These are phyloP conservation scores for Origma solitaria DNA, from an alignment of 2,113 vertebrate species.

Conservation along the genomic window DNA sequence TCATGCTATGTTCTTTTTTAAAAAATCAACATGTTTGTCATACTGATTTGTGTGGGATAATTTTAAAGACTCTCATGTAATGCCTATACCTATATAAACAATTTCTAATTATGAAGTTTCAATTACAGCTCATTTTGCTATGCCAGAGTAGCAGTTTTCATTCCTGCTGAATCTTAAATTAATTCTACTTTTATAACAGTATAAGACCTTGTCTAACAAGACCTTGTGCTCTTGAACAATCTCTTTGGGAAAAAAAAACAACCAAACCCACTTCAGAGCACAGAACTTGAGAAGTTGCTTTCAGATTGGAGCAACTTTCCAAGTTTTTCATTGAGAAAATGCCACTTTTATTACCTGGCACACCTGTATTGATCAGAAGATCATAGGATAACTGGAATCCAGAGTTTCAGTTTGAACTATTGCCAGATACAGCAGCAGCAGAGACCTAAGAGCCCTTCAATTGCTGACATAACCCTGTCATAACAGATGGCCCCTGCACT, in stretches of 20 bases:
- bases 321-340: not conserved
- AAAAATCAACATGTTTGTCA: not conserved
- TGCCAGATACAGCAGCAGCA: not conserved
- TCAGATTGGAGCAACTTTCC: not conserved
- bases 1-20: not conserved
- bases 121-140: not conserved
- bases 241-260: not conserved
- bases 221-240: not conserved
- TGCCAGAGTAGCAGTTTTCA: not conserved
- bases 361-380: not conserved
- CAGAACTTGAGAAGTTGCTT: not conserved
- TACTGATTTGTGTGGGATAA: not conserved
- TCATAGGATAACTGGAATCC: not conserved
- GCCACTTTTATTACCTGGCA: not conserved
- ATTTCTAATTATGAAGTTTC: not conserved
- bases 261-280: not conserved
- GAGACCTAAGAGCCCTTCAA: not conserved
- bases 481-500: not conserved
- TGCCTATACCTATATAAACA: not conserved
- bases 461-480: not conserved
- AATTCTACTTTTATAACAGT: not conserved
- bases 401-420: not conserved
- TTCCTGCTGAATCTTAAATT: not conserved
- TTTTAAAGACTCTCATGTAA: not conserved
- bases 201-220: too few species aligned